Conservation (phyloP, 2,888 invertebrate species). For the Euphydryas editha region DNA sequence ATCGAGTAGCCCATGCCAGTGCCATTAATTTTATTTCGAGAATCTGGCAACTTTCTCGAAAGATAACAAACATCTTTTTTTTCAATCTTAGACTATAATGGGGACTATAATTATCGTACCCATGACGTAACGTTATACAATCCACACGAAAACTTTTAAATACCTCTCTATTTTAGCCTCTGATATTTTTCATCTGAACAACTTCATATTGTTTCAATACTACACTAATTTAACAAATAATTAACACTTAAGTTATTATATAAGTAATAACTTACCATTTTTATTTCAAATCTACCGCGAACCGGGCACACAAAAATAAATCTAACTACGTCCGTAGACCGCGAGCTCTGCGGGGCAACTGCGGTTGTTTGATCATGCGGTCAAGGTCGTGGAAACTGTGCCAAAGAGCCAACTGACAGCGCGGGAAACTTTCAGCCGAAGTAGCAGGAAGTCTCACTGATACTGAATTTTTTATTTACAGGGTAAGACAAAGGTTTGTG, state of each 20-base stretch:
- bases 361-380: constrained; percentile 61
- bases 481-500: too few species aligned
- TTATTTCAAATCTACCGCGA: constrained; percentile 61
- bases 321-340: constrained; percentile 45
- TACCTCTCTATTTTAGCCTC: background rate
- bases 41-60: constrained; percentile 16
- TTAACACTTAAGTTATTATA: background rate
- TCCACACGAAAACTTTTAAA: constrained; percentile 33
- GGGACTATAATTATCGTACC: constrained; percentile 46
- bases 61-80: constrained; percentile 13
- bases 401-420: constrained; percentile 64
- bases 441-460: constrained; percentile 42
- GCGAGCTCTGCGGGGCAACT: constrained; percentile 69
- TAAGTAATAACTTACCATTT: constrained; percentile 66
- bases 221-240: background rate
- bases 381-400: constrained; percentile 78
- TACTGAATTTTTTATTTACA: too few species aligned
- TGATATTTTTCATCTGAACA: background rate
- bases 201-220: too few species aligned
- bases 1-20: constrained; percentile 21
- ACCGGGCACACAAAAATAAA: constrained; percentile 37
- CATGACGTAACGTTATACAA: constrained; percentile 52
- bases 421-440: constrained; percentile 61
- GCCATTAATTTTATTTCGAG: constrained; percentile 23
- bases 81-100: constrained; percentile 26